Evolutionary conservation across 2,888 invertebrate genomes (phyloP).

Genomic region (Drosophila imparisetae): DNA sequence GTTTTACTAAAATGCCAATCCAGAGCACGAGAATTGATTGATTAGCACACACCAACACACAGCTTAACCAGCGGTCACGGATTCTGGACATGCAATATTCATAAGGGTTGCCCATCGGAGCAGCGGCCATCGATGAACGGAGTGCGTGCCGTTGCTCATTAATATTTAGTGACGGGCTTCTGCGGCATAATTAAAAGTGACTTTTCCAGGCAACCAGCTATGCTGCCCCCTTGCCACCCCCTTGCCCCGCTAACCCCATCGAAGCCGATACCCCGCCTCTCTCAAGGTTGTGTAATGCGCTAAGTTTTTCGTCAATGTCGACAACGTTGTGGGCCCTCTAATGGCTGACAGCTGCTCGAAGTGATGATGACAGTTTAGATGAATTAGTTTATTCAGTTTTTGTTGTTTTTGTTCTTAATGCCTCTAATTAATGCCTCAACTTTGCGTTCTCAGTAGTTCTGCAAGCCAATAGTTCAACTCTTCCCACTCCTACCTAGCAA

Average conservation of each 20-base stretch:
- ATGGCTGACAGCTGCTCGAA: conserved; percentile 79
- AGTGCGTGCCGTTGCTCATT: conserved; percentile 67
- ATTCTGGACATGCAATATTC: conserved; percentile 68
- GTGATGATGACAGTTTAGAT: conserved; percentile 81
- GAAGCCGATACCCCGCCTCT: background rate
- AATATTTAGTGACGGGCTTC: conserved; percentile 62
- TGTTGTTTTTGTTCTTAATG: conserved; percentile 57
- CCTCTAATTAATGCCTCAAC: conserved; percentile 71
- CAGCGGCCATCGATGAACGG: conserved; percentile 3
- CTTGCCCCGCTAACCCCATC: background rate
- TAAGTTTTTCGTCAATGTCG: conserved; percentile 76
- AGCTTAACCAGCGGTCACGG: conserved; percentile 10
- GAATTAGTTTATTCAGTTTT: conserved; percentile 72
- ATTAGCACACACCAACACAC: conserved; percentile 48
- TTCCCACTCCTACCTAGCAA: background rate
- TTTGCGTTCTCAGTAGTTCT: conserved; percentile 16
- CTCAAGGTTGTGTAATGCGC: conserved; percentile 63
- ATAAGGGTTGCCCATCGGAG: conserved; percentile 62
- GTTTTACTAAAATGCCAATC: conserved; percentile 52
- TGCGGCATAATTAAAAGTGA: conserved; percentile 75
- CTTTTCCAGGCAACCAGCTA: conserved; percentile 62
- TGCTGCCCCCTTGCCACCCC: background rate
- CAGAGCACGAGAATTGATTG: conserved; percentile 65
- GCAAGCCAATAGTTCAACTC: background rate
- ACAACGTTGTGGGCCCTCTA: conserved; percentile 50